phyloP scores from a whole-genome alignment of 2,797 vertebrate genomes.

The Podargus strigoides region DNA sequence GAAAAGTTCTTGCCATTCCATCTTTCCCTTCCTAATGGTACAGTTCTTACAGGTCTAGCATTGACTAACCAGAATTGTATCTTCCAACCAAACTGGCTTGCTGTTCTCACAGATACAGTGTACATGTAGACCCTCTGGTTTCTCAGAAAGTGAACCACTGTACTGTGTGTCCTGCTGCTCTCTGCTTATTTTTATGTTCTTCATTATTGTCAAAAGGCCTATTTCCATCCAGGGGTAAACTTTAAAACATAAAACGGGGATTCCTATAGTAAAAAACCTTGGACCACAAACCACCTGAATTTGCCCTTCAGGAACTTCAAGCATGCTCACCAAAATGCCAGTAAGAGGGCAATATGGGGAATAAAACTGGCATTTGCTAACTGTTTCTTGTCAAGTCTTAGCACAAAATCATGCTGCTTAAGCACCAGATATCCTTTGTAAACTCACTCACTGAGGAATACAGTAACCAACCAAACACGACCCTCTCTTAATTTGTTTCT shows the following conservation, averaged over 20 bases:
- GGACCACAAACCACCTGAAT: conserved; percentile 33
- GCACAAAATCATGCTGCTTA: conserved; percentile 60
- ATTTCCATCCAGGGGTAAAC: conserved; percentile 33
- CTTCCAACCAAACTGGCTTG: conserved; percentile 54
- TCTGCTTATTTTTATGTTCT: conserved; percentile 31
- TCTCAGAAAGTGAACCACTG: conserved; percentile 40
- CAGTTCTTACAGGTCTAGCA: conserved; percentile 49
- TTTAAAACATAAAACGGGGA: conserved; percentile 28
- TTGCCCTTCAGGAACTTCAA: conserved; percentile 63
- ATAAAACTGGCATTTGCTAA: conserved; percentile 64
- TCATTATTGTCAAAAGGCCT: neutral
- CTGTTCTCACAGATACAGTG: conserved; percentile 8
- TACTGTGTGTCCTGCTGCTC: conserved; percentile 35
- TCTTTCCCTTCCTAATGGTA: conserved; percentile 42
- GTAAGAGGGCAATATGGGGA: conserved; percentile 57
- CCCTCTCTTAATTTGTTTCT: conserved; percentile 31
- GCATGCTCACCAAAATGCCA: conserved; percentile 60
- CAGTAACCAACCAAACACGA: conserved; percentile 43
- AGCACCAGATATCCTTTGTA: conserved; percentile 51
- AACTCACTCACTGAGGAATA: conserved; percentile 40
- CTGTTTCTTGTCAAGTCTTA: conserved; percentile 59
- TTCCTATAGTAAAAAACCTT: conserved; percentile 22
- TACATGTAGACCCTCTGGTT: conserved; percentile 13
- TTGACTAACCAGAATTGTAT: conserved; percentile 62
- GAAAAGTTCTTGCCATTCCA: conserved; percentile 61